phyloP scores from a whole-genome alignment of 2,797 vertebrate species.

The Lagorchestes hirsutus region DNA sequence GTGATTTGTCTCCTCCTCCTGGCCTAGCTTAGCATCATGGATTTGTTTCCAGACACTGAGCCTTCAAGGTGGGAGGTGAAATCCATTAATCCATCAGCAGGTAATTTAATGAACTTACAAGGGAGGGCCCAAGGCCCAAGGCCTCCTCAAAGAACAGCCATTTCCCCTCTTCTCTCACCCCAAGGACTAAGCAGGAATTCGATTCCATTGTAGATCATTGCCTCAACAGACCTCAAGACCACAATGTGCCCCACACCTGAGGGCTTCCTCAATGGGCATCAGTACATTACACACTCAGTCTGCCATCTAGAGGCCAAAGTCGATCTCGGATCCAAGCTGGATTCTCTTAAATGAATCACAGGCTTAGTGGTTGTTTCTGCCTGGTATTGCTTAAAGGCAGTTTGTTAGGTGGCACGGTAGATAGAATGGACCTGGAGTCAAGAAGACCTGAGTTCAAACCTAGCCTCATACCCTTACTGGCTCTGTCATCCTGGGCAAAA shows the following conservation, averaged over 20 bases:
- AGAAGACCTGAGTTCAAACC: background rate
- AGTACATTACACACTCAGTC: background rate
- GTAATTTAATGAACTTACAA: background rate
- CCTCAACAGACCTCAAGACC: background rate
- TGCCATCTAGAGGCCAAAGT: conserved; percentile 7
- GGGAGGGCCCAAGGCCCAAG: background rate
- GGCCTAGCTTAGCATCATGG: background rate
- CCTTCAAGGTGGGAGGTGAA: background rate
- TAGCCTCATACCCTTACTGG: background rate
- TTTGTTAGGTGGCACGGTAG: background rate
- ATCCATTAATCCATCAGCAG: background rate
- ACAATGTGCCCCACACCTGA: background rate
- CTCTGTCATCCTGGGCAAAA: background rate
- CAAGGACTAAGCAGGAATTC: background rate
- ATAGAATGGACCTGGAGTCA: background rate
- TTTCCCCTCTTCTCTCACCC: background rate
- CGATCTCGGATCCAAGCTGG: background rate
- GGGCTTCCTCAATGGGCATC: background rate
- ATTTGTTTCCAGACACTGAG: background rate
- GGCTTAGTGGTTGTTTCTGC: background rate
- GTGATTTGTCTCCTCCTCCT: too few species aligned
- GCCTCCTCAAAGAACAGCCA: background rate
- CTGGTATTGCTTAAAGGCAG: background rate
- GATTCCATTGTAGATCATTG: background rate
- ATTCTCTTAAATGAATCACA: background rate